A percentile compares a stretch with the other conserved stretches of the same genome.
These are phyloP conservation scores for Halocynthia roretzi DNA, from an alignment of 23 tunicate species.

Conservation along the genomic window DNA sequence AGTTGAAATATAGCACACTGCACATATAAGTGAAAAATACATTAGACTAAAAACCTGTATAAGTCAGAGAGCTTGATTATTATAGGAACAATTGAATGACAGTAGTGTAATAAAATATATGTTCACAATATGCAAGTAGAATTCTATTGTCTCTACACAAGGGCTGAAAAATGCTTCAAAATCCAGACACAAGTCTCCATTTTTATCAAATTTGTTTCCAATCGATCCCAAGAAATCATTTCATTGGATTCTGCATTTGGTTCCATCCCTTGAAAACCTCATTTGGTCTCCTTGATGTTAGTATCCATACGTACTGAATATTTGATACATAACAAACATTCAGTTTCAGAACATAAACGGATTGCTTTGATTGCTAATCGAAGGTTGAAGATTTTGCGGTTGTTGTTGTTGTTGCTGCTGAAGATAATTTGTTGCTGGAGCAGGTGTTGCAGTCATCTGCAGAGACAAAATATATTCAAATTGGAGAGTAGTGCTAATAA, in stretches of 20 bases:
- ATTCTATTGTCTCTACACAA: too few relatives aligned
- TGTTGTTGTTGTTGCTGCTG: neutral
- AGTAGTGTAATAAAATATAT: too few relatives aligned
- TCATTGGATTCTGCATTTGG: neutral
- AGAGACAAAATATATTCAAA: neutral
- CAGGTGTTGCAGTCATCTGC: slow-evolving; percentile 1
- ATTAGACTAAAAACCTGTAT: too few relatives aligned
- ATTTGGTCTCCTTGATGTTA: neutral
- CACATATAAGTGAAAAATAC: too few relatives aligned
- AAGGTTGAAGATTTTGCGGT: neutral
- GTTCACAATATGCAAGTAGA: too few relatives aligned
- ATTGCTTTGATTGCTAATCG: slow-evolving; percentile 1
- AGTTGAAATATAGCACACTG: too few relatives aligned
- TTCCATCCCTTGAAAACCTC: neutral
- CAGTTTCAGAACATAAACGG: slow-evolving; percentile 4
- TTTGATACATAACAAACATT: neutral
- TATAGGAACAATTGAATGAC: too few relatives aligned
- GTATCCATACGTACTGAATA: neutral
- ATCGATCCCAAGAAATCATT: neutral
- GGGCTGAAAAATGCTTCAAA: too few relatives aligned
- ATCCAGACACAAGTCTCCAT: too few relatives aligned
- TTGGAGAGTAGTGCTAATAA: neutral
- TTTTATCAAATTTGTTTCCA: neutral
- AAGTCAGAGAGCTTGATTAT: too few relatives aligned
- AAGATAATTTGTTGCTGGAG: neutral